These are phyloP conservation scores for Eulemur rubriventer DNA, from an alignment of 2,797 vertebrate species.

Conservation along the genomic window DNA sequence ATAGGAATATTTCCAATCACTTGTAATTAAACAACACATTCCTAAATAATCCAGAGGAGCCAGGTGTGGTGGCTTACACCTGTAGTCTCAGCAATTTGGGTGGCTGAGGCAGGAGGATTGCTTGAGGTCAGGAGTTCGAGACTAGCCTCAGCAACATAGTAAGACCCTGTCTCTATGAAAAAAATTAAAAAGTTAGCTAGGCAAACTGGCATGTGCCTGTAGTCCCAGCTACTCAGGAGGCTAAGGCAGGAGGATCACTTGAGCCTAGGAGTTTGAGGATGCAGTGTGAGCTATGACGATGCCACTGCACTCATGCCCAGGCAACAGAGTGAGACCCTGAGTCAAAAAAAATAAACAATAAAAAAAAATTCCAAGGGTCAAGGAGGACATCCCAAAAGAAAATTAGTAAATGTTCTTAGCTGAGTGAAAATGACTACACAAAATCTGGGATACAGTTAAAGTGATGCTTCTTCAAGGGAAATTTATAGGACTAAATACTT, in stretches of 20 bases:
- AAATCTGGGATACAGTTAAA: background rate
- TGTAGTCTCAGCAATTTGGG: too few species aligned
- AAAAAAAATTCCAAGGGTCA: background rate
- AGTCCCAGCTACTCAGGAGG: background rate
- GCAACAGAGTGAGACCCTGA: too few species aligned
- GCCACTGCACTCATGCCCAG: background rate
- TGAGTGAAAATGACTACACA: background rate
- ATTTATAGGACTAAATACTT: background rate
- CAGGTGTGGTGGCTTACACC: too few species aligned
- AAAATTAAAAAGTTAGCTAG: background rate
- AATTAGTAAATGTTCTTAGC: background rate
- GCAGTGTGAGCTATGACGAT: background rate
- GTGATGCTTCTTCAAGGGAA: background rate
- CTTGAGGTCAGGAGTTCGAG: background rate
- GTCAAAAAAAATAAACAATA: too few species aligned
- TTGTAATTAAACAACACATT: background rate
- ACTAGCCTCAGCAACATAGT: background rate
- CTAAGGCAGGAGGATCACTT: background rate
- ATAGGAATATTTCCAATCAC: background rate
- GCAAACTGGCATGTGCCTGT: background rate
- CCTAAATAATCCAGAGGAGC: background rate
- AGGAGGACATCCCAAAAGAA: background rate
- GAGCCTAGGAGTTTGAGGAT: background rate
- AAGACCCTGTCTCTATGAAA: background rate
- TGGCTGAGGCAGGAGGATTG: too few species aligned